phyloP scores from a whole-genome alignment of 2,113 vertebrate genomes.

The Pipa parva region DNA sequence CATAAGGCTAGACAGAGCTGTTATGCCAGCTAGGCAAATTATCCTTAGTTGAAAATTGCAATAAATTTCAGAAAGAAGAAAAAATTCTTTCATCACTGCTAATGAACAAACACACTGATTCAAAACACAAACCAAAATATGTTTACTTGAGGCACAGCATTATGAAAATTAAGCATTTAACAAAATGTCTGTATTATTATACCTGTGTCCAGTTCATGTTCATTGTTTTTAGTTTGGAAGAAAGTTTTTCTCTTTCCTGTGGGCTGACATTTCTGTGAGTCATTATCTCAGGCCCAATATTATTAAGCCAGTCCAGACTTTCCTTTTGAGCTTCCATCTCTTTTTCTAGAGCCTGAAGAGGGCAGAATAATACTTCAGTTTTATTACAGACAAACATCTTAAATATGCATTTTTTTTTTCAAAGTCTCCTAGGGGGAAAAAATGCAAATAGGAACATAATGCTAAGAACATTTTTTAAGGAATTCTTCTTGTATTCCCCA shows the following conservation, averaged over 20 bases:
- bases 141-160: too few species aligned
- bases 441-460: background rate
- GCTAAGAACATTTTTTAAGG: conserved; percentile 2
- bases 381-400: conserved; percentile 9
- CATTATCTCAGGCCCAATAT: conserved; percentile 72
- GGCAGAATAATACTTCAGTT: conserved; percentile 29
- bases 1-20: too few species aligned
- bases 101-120: too few species aligned
- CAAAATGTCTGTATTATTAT: background rate
- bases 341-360: conserved; percentile 66
- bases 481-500: background rate
- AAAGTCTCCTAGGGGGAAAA: background rate
- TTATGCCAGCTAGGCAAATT: too few species aligned
- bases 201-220: conserved; percentile 87
- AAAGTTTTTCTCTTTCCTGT: conserved; percentile 72
- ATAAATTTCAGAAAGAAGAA: too few species aligned
- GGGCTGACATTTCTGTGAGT: conserved; percentile 65
- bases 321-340: conserved; percentile 76
- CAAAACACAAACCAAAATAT: too few species aligned
- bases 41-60: too few species aligned
- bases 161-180: background rate
- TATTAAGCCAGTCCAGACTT: conserved; percentile 82
- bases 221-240: conserved; percentile 67
- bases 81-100: too few species aligned
- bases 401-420: too few species aligned